A percentile compares a stretch with the other conserved stretches of the same genome.
These are phyloP conservation scores for Orthosia cruda DNA, from an alignment of 2,888 invertebrate species.

Conservation along the genomic window DNA sequence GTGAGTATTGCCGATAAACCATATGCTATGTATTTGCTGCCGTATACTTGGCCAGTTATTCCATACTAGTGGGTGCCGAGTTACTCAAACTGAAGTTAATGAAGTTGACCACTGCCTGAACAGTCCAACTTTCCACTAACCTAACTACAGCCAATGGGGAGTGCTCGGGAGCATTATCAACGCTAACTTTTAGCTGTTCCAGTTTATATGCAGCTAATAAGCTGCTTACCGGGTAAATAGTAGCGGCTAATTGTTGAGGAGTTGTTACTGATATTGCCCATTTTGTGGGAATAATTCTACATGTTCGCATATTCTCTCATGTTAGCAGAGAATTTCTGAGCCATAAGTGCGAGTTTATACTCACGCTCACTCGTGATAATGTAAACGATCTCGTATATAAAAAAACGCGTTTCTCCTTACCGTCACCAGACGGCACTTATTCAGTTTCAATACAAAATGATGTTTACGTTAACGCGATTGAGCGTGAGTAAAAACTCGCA, in stretches of 20 bases:
- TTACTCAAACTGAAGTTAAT: conserved; percentile 42
- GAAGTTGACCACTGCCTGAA: conserved; percentile 33
- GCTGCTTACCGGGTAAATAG: conserved; percentile 11
- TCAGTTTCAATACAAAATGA: no score
- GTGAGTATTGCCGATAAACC: no score
- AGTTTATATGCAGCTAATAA: conserved; percentile 46
- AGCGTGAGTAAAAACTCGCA: no score
- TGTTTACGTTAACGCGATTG: no score
- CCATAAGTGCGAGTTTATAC: no score
- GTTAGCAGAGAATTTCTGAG: background rate
- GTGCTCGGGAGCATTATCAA: conserved; percentile 34
- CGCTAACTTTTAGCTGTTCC: conserved; percentile 46
- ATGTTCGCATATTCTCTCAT: background rate
- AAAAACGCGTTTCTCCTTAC: no score
- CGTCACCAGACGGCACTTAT: no score
- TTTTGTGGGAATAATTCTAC: background rate
- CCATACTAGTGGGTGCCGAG: conserved; percentile 5
- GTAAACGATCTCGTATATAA: no score
- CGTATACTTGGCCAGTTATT: background rate
- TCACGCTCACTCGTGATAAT: no score
- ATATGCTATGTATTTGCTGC: background rate
- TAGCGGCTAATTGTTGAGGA: background rate
- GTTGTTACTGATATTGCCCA: background rate
- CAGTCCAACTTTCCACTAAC: conserved; percentile 47
- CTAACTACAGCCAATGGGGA: conserved; percentile 48